These are phyloP conservation scores for Magallana nippona DNA, from an alignment of 2,888 invertebrate genomes.

Conservation along the genomic window DNA sequence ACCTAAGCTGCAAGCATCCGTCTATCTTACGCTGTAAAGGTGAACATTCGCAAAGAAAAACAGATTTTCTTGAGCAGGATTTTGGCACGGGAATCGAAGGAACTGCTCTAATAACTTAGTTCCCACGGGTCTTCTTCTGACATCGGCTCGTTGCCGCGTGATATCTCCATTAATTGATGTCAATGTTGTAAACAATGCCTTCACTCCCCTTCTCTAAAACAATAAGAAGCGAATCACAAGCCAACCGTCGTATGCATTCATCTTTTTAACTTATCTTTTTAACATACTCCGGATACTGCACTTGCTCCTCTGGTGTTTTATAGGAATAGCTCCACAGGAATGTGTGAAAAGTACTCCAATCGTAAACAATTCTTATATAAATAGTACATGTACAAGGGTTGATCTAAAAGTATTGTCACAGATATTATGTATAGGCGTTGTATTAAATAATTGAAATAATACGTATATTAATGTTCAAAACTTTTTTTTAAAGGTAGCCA, in stretches of 20 bases:
- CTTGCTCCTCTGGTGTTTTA: neutral
- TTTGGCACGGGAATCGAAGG: conserved; percentile 5
- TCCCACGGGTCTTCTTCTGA: conserved; percentile 1
- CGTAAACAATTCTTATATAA: too few species aligned
- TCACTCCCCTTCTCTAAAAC: neutral
- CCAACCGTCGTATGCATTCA: neutral
- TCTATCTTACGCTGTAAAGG: conserved; percentile 12
- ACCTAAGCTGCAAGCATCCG: conserved; percentile 9
- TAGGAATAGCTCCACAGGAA: neutral
- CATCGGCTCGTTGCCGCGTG: neutral
- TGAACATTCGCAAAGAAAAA: conserved; percentile 10
- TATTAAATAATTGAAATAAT: too few species aligned
- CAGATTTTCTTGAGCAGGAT: conserved; percentile 7
- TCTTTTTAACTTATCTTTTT: neutral
- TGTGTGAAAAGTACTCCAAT: too few species aligned
- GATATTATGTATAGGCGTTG: too few species aligned
- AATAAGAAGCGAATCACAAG: neutral
- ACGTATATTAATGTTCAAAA: too few species aligned
- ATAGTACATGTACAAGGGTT: too few species aligned
- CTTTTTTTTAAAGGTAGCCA: too few species aligned
- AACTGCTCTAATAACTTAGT: conserved; percentile 27
- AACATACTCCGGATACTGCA: neutral
- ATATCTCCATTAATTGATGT: conserved; percentile 16
- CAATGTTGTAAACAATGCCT: conserved; percentile 6
- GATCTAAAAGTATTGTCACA: too few species aligned